Evolutionary conservation across 1,140 invertebrate species (phyloP), one percentile per base, ranked within the genome.

Genomic region (Trichogramma pretiosum): DNA sequence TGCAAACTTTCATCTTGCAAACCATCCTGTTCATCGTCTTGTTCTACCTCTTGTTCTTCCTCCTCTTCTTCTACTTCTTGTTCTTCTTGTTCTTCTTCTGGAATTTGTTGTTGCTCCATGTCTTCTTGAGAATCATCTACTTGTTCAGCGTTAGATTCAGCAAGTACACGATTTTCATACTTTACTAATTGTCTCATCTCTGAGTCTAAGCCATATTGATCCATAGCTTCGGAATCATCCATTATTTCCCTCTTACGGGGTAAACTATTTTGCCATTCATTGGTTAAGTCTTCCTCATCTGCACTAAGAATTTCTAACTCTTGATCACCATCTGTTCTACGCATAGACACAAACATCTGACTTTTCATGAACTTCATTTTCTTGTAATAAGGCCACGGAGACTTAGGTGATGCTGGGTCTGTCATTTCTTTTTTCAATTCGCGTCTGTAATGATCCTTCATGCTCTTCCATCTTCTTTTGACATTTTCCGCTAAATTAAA

Each of bases 311-410:
- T 52, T 37, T 52, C 44, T 3, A 52, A 28, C 16, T 52, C 44
- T 17, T 52, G 44, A 5, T 52, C 50, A 5, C 44, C 45, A n/a
- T 51, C 42, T 30, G 46, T 51, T 5, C 49, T 30, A 1, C 49
- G 49, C 3, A 52, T 24, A 4, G 50, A 52, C 2, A 52, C 34
- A 16, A 52, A 47, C 50, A 52, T 52, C 16, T 52, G 50, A 10
- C 44, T 52, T 10, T 52, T 52, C 45, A 52, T 47, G 16, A 52
- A 52, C 11, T 39, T 33, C 50, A 52, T 52, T 21, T 52, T 47
- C 5, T 43, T 42, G 26, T 52, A 52, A 21, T 52, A 52, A 3
- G 50, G 50, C 50, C 50, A 52, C 2, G 21, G 16, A 10, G 50
- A 52, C 2, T 38, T 17, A 14, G 44, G 44, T 2, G 50, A 32